A percentile compares a stretch with the other conserved stretches of the same genome.
Evolutionary conservation across 2,888 invertebrate genomes (phyloP).

Genomic region (Caenorhabditis sp.): DNA sequence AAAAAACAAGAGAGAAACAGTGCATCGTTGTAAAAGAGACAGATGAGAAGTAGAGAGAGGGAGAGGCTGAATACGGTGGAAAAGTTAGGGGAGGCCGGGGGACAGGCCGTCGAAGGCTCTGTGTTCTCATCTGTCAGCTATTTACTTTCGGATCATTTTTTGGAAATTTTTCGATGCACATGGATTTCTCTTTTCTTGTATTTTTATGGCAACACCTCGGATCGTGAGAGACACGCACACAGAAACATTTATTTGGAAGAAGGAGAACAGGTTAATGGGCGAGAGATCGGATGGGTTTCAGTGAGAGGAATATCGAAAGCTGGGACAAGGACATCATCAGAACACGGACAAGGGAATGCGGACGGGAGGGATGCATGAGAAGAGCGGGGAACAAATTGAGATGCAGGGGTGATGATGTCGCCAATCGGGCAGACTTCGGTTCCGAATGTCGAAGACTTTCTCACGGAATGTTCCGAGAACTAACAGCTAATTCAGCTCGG

Average conservation of each 20-base stretch:
- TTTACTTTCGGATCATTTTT: no score
- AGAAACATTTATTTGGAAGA: slow-evolving; percentile 54
- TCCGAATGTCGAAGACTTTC: neutral
- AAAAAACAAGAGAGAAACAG: slow-evolving; percentile 40
- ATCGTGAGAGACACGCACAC: slow-evolving; percentile 42
- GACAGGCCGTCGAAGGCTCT: slow-evolving; percentile 17
- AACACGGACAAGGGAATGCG: slow-evolving; percentile 37
- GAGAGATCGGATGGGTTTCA: neutral
- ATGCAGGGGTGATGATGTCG: no score
- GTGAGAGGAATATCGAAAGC: slow-evolving; percentile 33
- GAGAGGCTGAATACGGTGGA: slow-evolving; percentile 6
- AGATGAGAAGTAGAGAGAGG: slow-evolving; percentile 49
- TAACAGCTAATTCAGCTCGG: neutral
- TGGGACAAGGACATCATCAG: slow-evolving; percentile 45
- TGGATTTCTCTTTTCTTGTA: slow-evolving; percentile 5
- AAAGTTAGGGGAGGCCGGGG: slow-evolving; percentile 7
- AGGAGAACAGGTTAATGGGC: slow-evolving; percentile 4
- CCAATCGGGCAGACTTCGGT: no score
- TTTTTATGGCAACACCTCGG: slow-evolving; percentile 39
- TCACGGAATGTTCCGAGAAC: neutral
- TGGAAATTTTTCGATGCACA: slow-evolving; percentile 12
- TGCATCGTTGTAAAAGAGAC: slow-evolving; percentile 40
- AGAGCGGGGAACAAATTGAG: slow-evolving; percentile 4
- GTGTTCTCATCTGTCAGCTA: slow-evolving; percentile 36
- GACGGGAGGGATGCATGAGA: slow-evolving; percentile 15